Conservation (phyloP, 2,888 invertebrate species). For the Eupithecia exiguata region DNA sequence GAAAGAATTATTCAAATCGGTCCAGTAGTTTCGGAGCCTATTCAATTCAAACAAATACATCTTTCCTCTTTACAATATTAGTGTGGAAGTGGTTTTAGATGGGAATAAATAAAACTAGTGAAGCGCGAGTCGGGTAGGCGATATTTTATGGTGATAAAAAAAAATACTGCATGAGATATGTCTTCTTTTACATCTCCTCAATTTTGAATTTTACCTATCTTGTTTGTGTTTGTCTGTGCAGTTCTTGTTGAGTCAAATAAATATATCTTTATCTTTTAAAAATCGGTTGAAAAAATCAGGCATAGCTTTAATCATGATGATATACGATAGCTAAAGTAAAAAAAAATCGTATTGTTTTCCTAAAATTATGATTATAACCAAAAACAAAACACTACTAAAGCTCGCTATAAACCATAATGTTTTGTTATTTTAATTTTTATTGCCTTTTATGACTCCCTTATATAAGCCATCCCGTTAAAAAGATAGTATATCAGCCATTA, state of each 20-base stretch:
- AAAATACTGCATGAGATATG: too few relatives aligned
- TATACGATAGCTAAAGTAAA: not conserved
- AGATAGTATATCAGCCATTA: not conserved
- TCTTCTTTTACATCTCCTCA: too few relatives aligned
- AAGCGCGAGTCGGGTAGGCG: not conserved
- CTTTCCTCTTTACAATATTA: too few relatives aligned
- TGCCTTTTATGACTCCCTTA: not conserved
- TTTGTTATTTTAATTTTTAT: not conserved
- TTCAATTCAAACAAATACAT: too few relatives aligned
- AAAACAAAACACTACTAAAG: not conserved
- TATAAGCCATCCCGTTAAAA: not conserved
- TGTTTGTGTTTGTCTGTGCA: too few relatives aligned
- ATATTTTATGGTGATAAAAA: not conserved
- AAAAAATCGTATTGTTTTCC: not conserved
- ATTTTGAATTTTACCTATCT: too few relatives aligned
- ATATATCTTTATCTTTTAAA: not conserved
- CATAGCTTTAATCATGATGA: not conserved
- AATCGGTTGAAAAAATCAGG: not conserved
- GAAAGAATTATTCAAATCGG: too few relatives aligned
- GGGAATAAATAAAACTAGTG: not conserved
- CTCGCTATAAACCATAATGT: not conserved
- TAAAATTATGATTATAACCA: not conserved
- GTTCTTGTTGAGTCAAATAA: too few relatives aligned
- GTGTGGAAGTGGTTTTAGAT: not conserved
- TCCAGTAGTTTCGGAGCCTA: too few relatives aligned